phyloP scores from a whole-genome alignment of 2,888 invertebrate genomes.

The Orthonychiurus folsomi region DNA sequence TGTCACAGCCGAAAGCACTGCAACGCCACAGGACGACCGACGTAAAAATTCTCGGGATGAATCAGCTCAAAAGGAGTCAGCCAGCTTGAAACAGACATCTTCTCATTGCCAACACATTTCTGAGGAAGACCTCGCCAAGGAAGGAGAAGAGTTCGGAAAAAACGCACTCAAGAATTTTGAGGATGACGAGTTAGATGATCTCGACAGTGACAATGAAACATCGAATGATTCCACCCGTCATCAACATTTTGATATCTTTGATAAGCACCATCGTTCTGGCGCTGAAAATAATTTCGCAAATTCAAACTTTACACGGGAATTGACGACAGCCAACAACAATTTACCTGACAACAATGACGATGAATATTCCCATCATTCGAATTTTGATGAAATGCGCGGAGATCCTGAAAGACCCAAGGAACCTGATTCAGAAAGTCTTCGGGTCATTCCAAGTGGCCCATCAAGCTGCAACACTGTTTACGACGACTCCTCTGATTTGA shows the following conservation, averaged over 20 bases:
- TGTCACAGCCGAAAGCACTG: background rate
- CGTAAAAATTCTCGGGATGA: background rate
- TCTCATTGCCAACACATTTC: conserved; percentile 4
- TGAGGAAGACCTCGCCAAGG: conserved; percentile 14
- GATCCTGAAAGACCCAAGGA: conserved; percentile 39
- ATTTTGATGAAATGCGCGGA: conserved; percentile 36
- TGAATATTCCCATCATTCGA: conserved; percentile 28
- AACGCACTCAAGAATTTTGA: conserved; percentile 13
- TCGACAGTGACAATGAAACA: conserved; percentile 8
- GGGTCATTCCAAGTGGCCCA: conserved; percentile 40
- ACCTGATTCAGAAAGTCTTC: conserved; percentile 37
- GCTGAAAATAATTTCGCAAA: background rate
- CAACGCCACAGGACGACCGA: background rate
- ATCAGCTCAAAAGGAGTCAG: background rate
- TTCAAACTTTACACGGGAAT: conserved; percentile 1
- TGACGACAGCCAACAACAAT: conserved; percentile 13
- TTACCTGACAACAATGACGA: conserved; percentile 13
- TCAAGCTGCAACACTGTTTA: conserved; percentile 39
- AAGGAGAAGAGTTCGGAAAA: conserved; percentile 15
- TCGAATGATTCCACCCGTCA: background rate
- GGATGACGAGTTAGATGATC: conserved; percentile 14
- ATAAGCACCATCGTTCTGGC: conserved; percentile 9
- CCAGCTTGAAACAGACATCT: background rate
- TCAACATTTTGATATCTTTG: conserved; percentile 11
- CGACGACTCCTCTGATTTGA: conserved; percentile 35